Conservation (phyloP, 2,888 invertebrate species). For the Ophion slaviceki region DNA sequence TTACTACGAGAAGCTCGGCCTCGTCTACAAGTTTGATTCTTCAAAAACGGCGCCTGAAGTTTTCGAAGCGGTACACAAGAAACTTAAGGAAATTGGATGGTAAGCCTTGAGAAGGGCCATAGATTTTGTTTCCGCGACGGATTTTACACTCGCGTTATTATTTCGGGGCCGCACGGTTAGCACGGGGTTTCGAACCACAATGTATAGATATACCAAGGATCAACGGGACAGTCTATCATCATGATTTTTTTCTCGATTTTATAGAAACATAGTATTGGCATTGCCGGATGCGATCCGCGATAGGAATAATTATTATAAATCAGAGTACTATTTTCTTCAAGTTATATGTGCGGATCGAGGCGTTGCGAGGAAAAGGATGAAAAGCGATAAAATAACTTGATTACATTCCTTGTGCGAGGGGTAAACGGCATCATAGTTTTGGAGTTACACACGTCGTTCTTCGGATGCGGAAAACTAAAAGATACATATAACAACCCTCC, state of each 20-base stretch:
- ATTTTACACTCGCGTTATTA: constrained; percentile 6
- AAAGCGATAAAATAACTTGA: constrained; percentile 39
- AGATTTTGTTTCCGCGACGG: neutral
- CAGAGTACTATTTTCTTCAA: constrained; percentile 44
- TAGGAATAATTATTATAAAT: constrained; percentile 3
- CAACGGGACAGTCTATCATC: constrained; percentile 37
- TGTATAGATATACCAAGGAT: constrained; percentile 15
- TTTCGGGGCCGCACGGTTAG: constrained; percentile 25
- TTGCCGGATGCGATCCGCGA: constrained; percentile 16
- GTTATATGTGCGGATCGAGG: neutral
- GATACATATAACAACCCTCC: constrained; percentile 26
- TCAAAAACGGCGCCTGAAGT: constrained; percentile 88
- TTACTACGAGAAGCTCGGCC: constrained; percentile 88
- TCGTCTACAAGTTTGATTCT: constrained; percentile 92
- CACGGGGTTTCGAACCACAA: constrained; percentile 49
- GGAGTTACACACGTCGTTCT: too few species aligned
- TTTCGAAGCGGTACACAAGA: constrained; percentile 85
- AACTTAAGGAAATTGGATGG: constrained; percentile 84
- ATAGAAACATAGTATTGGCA: constrained; percentile 29
- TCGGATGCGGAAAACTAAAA: neutral
- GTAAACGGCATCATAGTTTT: neutral
- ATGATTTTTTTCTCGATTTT: constrained; percentile 46
- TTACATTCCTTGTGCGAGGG: constrained; percentile 57
- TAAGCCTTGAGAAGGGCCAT: constrained; percentile 57
- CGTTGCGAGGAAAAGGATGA: constrained; percentile 11